Conservation (phyloP, 2,797 vertebrate species). For the Eptatretus atami region DNA sequence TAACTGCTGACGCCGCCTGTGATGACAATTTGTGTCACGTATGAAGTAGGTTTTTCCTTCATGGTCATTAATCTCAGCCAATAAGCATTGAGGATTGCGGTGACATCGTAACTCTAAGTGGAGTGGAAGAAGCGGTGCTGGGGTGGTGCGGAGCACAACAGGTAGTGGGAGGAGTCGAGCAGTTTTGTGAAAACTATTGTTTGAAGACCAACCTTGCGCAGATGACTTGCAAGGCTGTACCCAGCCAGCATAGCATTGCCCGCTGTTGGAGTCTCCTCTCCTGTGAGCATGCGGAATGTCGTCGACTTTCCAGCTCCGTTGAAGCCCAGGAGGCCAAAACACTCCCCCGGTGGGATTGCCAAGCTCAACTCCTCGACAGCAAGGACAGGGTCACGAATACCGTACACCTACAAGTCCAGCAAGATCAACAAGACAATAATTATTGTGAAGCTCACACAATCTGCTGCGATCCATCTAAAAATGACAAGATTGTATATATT, state of each 20-base stretch:
- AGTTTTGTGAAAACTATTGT: not conserved
- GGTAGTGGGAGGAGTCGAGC: not conserved
- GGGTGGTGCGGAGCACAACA: not conserved
- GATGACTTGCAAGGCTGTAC: constrained; percentile 51
- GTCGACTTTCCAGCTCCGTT: constrained; percentile 87
- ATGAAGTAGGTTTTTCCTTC: no score
- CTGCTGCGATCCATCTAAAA: no score
- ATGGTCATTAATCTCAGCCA: no score
- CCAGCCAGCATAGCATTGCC: constrained; percentile 75
- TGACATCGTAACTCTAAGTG: no score
- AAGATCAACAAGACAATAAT: no score
- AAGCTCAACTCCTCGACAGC: constrained; percentile 67
- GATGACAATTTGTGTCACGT: no score
- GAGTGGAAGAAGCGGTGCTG: no score
- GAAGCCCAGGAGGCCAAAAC: constrained; percentile 79
- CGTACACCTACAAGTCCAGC: constrained; percentile 29
- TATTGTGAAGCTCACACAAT: no score
- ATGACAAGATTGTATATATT: no score
- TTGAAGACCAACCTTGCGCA: constrained; percentile 37
- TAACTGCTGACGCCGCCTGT: no score
- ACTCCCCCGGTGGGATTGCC: constrained; percentile 57
- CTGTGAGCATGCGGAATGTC: constrained; percentile 91
- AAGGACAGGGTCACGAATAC: constrained; percentile 25
- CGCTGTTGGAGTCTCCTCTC: constrained; percentile 45
- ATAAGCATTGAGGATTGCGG: no score